These are phyloP conservation scores for Caloenas nicobarica DNA, from an alignment of 2,113 vertebrate genomes.

Conservation along the genomic window DNA sequence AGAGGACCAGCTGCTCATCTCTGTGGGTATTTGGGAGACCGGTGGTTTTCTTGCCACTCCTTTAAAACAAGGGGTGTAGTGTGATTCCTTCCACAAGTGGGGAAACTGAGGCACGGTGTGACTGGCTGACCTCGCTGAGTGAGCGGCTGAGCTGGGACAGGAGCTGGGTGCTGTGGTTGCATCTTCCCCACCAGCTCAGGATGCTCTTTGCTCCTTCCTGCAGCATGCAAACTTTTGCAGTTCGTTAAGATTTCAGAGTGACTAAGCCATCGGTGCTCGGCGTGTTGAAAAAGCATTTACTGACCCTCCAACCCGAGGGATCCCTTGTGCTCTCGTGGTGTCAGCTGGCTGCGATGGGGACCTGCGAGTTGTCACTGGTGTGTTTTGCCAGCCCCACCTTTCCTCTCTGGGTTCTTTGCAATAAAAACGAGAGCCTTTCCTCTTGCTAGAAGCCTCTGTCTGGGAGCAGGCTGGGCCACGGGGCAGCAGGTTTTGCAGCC, in stretches of 20 bases:
- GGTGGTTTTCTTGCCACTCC: background rate
- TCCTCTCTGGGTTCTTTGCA: background rate
- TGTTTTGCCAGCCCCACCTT: background rate
- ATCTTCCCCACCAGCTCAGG: accelerated
- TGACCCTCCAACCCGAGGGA: accelerated
- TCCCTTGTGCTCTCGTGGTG: accelerated
- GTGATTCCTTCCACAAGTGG: background rate
- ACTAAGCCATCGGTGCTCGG: accelerated
- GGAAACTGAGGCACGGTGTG: background rate
- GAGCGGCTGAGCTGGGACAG: background rate
- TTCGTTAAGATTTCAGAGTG: accelerated
- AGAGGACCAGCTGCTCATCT: background rate
- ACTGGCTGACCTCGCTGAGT: accelerated
- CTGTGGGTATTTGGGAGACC: accelerated
- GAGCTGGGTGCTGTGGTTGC: background rate
- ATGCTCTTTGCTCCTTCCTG: background rate
- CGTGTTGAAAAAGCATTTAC: background rate
- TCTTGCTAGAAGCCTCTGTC: accelerated
- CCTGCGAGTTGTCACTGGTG: background rate
- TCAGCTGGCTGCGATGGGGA: background rate
- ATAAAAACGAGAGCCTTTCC: background rate
- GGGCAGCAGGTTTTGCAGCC: background rate
- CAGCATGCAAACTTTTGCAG: background rate
- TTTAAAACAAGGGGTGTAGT: accelerated
- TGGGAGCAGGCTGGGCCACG: accelerated